Evolutionary conservation across 2,888 invertebrate species (phyloP), one percentile per base, ranked within the genome.

Genomic region (Allygus modestus): DNA sequence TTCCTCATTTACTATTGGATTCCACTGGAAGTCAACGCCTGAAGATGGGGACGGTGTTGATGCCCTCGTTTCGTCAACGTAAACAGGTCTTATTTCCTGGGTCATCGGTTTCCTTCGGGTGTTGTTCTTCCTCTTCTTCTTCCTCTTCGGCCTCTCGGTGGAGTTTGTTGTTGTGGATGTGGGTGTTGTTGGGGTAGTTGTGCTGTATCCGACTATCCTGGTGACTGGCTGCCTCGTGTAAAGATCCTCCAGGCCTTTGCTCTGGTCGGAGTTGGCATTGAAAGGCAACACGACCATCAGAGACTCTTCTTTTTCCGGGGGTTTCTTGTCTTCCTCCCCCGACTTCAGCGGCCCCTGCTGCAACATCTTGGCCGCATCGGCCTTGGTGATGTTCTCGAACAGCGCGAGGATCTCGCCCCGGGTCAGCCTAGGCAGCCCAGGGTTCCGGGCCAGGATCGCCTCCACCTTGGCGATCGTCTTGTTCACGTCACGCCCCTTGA

Each of bases 391-490:
- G 87, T 95, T 95, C 86, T 94, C 92, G 5, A 95, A 89, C 23
- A 95, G 91, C 86, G 93, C 92, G 33, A 95, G 89, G 85, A 95
- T 95, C 89, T 95, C 94, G 11, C 93, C 92, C 88, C 94, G 91
- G 0, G 92, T 92, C 33, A 95, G 89, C 85, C 94, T 91, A 0
- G 95, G 95, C 75, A 95, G 89, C n/a, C 91, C 91, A 1, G 93
- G 91, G 89, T 95, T 93, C 4, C 92, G 90, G 88, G 92, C 91
- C 11, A 95, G 90, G 87, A 95, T 92, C 46, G 89, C 92, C 88
- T 95, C 93, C 0, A 95, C 95, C 90, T 95, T 94, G 88, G 92
- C 91, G 7, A 95, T 93, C 11, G 95, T 95, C 86, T 91, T 92
- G 87, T 94, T 93, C 0, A 93, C 91, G 86, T 92, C 92, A 1